These are phyloP conservation scores for Ammospiza caudacuta DNA, from an alignment of 2,113 vertebrate species.

Conservation along the genomic window DNA sequence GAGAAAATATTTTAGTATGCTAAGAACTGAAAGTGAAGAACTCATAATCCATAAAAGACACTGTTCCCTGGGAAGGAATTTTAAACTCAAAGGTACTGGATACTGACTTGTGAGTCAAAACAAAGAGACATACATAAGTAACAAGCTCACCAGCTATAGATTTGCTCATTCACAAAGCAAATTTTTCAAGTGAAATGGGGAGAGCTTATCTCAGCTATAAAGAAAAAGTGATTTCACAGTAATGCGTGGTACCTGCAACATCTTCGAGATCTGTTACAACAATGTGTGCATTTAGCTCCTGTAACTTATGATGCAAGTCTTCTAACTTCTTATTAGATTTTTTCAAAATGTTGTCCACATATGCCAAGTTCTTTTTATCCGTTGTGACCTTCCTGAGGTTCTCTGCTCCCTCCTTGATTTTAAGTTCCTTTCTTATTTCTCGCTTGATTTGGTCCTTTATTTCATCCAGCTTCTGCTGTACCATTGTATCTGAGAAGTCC, in stretches of 20 bases:
- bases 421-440: slow-evolving; percentile 99
- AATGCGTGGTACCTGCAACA: slow-evolving; percentile 82
- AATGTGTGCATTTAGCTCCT: slow-evolving; percentile 96
- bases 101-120: background rate
- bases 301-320: slow-evolving; percentile 95
- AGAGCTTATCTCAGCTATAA: background rate
- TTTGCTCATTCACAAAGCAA: background rate
- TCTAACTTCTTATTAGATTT: slow-evolving; percentile 98
- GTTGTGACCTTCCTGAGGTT: slow-evolving; percentile 97
- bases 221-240: background rate
- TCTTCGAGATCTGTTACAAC: slow-evolving; percentile 97
- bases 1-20: background rate
- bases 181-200: background rate
- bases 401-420: slow-evolving; percentile 98
- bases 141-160: background rate
- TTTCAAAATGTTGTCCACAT: slow-evolving; percentile 98
- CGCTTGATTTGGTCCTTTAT: slow-evolving; percentile 95
- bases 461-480: slow-evolving; percentile 97
- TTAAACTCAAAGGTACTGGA: background rate
- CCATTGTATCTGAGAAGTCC: slow-evolving; percentile 92
- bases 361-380: slow-evolving; percentile 98
- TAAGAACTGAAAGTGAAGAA: background rate
- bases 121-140: background rate
- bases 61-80: background rate
- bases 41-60: background rate